phyloP scores from a whole-genome alignment of 2,888 invertebrate species.

The Baronia brevicornis region DNA sequence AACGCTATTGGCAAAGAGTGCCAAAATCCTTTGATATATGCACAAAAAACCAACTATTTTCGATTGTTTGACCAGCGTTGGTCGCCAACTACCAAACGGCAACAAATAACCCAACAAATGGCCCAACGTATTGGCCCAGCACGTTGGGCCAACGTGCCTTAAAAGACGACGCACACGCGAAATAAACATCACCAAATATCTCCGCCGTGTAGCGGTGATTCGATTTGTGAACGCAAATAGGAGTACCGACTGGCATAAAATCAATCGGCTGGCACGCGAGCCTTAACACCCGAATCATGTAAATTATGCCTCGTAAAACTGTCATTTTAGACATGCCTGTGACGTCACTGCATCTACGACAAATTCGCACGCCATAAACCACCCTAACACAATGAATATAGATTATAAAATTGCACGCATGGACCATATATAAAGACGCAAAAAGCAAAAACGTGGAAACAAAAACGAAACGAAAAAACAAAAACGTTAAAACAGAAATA shows the following conservation, averaged over 20 bases:
- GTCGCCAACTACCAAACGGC: too few species aligned
- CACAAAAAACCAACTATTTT: too few species aligned
- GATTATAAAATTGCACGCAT: conserved; percentile 29
- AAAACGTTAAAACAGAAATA: too few species aligned
- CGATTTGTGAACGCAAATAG: conserved; percentile 68
- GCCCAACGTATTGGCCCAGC: conserved; percentile 27
- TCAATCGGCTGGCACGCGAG: conserved; percentile 72
- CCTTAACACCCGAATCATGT: conserved; percentile 70
- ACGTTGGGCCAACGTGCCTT: conserved; percentile 37
- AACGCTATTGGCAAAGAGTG: too few species aligned
- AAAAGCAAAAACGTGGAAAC: too few species aligned
- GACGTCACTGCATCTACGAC: conserved; percentile 48
- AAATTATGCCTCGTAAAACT: conserved; percentile 74
- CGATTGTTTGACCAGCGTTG: too few species aligned
- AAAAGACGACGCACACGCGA: conserved; percentile 58
- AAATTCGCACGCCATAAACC: conserved; percentile 18
- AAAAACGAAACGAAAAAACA: too few species aligned
- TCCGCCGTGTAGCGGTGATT: conserved; percentile 64
- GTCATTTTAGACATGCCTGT: conserved; percentile 71
- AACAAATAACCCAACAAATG: too few species aligned
- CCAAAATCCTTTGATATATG: too few species aligned
- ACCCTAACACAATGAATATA: conserved; percentile 25
- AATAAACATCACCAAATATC: conserved; percentile 66
- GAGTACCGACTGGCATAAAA: conserved; percentile 70
- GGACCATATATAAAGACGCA: background rate